These are phyloP conservation scores for Sesamia nonagrioides DNA, from an alignment of 1,140 invertebrate species.

Conservation along the genomic window DNA sequence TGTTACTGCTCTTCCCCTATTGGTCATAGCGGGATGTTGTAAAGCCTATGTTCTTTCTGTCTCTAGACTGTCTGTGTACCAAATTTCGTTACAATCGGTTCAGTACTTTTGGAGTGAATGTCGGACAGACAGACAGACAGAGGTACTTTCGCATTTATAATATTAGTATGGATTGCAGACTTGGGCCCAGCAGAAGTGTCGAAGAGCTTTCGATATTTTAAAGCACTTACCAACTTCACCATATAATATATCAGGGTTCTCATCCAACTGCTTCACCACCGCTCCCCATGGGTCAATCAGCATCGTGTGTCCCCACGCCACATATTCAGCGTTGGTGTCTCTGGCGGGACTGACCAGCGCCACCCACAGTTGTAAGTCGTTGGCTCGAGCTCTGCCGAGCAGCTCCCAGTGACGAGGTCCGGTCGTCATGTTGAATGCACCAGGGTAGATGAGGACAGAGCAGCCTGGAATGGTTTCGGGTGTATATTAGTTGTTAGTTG, in stretches of 20 bases:
- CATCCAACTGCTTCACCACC: conserved; percentile 91
- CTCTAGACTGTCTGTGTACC: no score
- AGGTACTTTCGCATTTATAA: no score
- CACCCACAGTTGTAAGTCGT: conserved; percentile 95
- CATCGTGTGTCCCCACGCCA: conserved; percentile 96
- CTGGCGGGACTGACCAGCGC: conserved; percentile 93
- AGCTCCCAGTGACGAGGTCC: conserved; percentile 97
- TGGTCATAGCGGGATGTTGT: no score
- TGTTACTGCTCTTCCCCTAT: no score
- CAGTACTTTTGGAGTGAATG: no score
- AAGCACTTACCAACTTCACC: conserved; percentile 89
- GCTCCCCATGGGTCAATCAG: conserved; percentile 96
- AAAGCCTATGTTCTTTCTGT: no score
- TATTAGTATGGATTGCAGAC: no score
- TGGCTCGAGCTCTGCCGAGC: conserved; percentile 92
- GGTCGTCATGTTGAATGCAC: conserved; percentile 98
- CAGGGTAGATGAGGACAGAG: conserved; percentile 96
- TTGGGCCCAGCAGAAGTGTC: no score
- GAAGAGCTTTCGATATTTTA: background rate
- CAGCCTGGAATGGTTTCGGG: conserved; percentile 89
- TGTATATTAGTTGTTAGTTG: no score
- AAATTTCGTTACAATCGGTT: no score
- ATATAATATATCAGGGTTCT: conserved; percentile 91
- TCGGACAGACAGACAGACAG: no score
- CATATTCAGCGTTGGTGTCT: conserved; percentile 91